Base-by-base conservation (phyloP, 1,140 invertebrate genomes). In the Tetramorium parvispinum region DNA sequence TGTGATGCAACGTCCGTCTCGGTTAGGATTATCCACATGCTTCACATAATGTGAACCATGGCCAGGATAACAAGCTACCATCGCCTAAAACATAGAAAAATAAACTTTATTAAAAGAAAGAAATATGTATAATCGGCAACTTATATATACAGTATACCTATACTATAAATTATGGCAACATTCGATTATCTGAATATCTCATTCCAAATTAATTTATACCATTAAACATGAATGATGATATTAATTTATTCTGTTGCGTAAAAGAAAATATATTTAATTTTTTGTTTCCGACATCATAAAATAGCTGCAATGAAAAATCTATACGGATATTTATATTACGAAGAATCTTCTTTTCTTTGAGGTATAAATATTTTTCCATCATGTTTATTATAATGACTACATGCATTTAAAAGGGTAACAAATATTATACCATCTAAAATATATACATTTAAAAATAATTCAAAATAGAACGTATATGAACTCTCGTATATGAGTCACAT, bases 11-110 rank as follows among this genome's bases (percentile, higher is more conserved):
- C 98, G 96, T 21, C 98, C 99, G 95, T 99, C 99, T 92, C 97
- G 96, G 93, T 99, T 99, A n/a, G 99, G 98, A 96, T 99, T 99
- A 94, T 99, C 99, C 40, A 99, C 98, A 95, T 99, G 99, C 94
- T 99, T 98, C 24, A 99, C 98, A 94, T 99, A 99, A 93, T 98
- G 97, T 16, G 98, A 97, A 68, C 98, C 98, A 78, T 97, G 97
- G 18, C 98, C 98, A 11, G 98, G 98, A 95, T 99, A 99, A 94
- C 98, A 99, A 53, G 99, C 98, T 32, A 99, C 97, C 99, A 99
- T 99, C 13, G 98, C 98, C 98, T 99, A 94, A 75, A 96, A 91
- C 13, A 66, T 24, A 57, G 11, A 73, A 75, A 61, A 53, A 86
- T 13, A 21, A 0, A 49, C 63, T 75, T 61, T 21, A 57, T 46